These are phyloP conservation scores for Baronia brevicornis DNA, from an alignment of 2,888 invertebrate genomes.

Conservation along the genomic window DNA sequence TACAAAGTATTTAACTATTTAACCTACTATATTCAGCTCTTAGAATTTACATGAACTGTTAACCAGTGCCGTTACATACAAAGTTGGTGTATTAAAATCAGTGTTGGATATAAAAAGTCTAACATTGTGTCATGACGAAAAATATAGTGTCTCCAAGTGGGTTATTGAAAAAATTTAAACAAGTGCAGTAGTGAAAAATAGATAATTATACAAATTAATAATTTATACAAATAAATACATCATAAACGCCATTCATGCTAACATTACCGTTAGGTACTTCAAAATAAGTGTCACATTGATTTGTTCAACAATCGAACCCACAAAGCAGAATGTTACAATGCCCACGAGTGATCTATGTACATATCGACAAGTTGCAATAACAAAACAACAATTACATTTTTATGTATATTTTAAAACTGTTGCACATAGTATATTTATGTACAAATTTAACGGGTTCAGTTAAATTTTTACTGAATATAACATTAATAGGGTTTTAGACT, in stretches of 20 bases:
- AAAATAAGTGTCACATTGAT: conserved; percentile 37
- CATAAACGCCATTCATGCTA: conserved; percentile 28
- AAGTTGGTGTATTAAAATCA: conserved; percentile 65
- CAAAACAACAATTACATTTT: conserved; percentile 54
- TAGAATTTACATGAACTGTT: conserved; percentile 59
- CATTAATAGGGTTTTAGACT: conserved; percentile 47
- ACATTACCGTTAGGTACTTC: conserved; percentile 31
- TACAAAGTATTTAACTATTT: conserved; percentile 60
- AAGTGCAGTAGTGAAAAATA: conserved; percentile 64
- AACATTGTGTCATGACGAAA: conserved; percentile 60
- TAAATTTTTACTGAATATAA: conserved; percentile 45
- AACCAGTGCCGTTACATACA: conserved; percentile 67
- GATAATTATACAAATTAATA: too few species aligned
- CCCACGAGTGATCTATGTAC: conserved; percentile 60
- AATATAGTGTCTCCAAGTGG: conserved; percentile 55
- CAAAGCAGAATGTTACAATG: conserved; percentile 42
- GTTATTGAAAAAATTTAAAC: conserved; percentile 52
- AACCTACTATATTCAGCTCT: conserved; percentile 60
- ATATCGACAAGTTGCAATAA: conserved; percentile 64
- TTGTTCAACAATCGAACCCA: conserved; percentile 39
- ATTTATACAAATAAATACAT: conserved; percentile 46
- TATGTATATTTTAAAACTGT: conserved; percentile 58
- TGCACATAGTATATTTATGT: conserved; percentile 58
- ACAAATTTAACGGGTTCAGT: conserved; percentile 58
- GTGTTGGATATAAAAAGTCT: conserved; percentile 61